These are phyloP conservation scores for Mormyrus iriodes DNA, from an alignment of 2,113 vertebrate genomes.

Conservation along the genomic window DNA sequence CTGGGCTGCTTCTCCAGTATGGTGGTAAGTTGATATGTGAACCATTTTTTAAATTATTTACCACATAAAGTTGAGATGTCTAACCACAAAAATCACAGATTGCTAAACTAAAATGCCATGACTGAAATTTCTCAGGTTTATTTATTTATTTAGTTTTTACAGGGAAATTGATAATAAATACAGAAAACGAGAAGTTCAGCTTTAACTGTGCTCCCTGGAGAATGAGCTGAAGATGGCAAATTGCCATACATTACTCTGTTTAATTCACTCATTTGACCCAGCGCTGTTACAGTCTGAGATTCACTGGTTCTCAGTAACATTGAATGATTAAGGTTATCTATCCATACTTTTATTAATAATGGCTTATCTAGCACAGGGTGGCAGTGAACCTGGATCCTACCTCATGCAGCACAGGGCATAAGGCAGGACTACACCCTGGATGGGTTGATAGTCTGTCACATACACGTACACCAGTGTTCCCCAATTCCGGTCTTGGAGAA, in stretches of 20 bases:
- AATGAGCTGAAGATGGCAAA: neutral
- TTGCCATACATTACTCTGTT: neutral
- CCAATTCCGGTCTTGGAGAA: neutral
- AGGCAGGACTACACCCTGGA: neutral
- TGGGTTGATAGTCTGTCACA: neutral
- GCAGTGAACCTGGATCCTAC: neutral
- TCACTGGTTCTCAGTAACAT: neutral
- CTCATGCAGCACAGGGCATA: neutral
- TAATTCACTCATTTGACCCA: neutral
- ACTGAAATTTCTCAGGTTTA: neutral
- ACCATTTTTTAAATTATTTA: neutral
- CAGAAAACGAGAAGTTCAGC: neutral
- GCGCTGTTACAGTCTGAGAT: neutral
- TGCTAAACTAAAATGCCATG: neutral
- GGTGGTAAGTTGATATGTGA: neutral
- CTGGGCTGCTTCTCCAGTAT: neutral
- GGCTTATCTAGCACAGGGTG: neutral
- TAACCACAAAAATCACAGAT: neutral
- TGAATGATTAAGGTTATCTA: neutral
- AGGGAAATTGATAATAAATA: neutral
- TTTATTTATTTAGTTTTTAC: neutral
- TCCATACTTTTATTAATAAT: neutral
- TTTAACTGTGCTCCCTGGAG: neutral
- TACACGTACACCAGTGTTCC: neutral
- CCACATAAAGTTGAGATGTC: neutral